These are phyloP conservation scores for Decapterus maruadsi DNA, from an alignment of 2,797 vertebrate species.

Conservation along the genomic window DNA sequence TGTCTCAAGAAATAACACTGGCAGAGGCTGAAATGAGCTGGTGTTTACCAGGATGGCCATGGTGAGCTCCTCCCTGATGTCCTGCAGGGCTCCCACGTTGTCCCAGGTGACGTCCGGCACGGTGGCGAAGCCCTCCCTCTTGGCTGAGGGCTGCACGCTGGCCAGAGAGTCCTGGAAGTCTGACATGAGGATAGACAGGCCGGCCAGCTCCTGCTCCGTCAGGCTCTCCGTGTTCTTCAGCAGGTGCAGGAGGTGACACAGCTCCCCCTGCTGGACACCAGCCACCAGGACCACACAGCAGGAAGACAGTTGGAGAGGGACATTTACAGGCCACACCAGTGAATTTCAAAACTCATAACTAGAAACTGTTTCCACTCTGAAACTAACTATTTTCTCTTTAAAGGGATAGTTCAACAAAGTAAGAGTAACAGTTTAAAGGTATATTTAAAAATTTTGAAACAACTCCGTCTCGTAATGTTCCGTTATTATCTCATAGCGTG, in stretches of 20 bases:
- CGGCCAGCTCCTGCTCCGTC: conserved; percentile 88
- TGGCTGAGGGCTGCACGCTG: conserved; percentile 94
- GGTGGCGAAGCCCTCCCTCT: conserved; percentile 97
- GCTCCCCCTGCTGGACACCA: conserved; percentile 84
- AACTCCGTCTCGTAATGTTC: no score
- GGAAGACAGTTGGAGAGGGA: no score
- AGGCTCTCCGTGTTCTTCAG: conserved; percentile 86
- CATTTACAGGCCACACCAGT: not conserved
- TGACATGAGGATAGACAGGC: conserved; percentile 90
- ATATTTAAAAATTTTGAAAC: no score
- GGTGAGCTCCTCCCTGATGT: conserved; percentile 94
- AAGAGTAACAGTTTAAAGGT: no score
- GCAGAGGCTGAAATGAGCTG: no score
- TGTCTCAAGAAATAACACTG: not conserved
- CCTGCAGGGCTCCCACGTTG: conserved; percentile 94
- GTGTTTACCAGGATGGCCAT: conserved; percentile 95
- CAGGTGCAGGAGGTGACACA: conserved; percentile 86
- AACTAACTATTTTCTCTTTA: not conserved
- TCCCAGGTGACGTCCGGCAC: conserved; percentile 97
- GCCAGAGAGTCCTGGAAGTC: conserved; percentile 91
- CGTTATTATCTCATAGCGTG: no score
- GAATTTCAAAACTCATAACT: not conserved
- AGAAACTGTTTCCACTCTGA: not conserved
- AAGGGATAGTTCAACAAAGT: not conserved
- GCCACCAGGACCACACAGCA: not conserved